Base-by-base conservation (phyloP, 2,888 invertebrate species). In the Tenodera sinensis region DNA sequence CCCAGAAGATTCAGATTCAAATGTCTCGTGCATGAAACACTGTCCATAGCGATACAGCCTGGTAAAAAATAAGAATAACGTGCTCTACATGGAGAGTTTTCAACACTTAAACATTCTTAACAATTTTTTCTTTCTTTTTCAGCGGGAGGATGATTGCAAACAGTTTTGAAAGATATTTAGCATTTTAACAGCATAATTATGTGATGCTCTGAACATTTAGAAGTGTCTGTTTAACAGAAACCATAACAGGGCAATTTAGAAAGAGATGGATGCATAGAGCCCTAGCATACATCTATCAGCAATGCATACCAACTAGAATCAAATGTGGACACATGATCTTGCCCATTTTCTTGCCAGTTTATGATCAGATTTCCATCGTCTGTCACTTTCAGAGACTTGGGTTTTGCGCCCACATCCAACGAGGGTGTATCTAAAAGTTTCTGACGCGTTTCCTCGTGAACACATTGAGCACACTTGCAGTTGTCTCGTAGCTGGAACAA, bases 21-120 rank as follows among this genome's bases (percentile, higher is more conserved):
- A 92, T 15, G 91, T 92, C 83, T 92, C 92, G 84, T 92, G 91
- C 88, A 92, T 92, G 90, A 92, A 92, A 85, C 92, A 92, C 89
- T 91, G 92, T 25, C 92, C 92, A 90, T 92, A 92, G 83, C 91
- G 91, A 88, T 92, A 92, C 83, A 92, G 90, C 92, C 92, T 92
- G 90, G 8, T 85, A 83, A 85, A 83, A 88, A 34, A 84, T 25
- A 71, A 71, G 54, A 71, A 71, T 12, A 42, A 42, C 0, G 12
- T 42, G 42, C 42, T 42, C 42, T 42, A 42, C 42, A 7, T 91
- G 54, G n/a, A 82, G 28, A 83, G 28, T 28, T 83, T 83, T 27
- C 20, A 25, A 83, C 12, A 15, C n/a, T 4, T 15, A 28, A 7
- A 83, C 15, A 83, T 83, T 15, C 28, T 83, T 83, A n/a, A 83